Evolutionary conservation across 2,797 vertebrate species (phyloP), one percentile per base, ranked within the genome.

Genomic region (Xiphophorus birchmanni): DNA sequence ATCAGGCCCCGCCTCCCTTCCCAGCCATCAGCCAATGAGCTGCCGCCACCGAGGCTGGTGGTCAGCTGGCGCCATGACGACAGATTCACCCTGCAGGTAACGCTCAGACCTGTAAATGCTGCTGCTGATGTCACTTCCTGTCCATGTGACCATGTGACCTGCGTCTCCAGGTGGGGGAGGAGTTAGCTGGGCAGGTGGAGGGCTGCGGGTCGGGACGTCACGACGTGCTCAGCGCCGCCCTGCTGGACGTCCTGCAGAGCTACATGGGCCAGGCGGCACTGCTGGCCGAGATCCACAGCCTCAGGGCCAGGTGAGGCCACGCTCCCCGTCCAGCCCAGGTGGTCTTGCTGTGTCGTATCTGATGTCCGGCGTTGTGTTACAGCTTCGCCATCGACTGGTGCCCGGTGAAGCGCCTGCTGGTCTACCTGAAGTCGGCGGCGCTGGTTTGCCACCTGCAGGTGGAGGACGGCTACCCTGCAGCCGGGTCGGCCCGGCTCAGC

Each of bases 311-410:
- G 96, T 96, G 85, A 89, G 35, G 5, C 18, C 69, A 50, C 29
- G 42, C 8, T 52, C 21, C 23, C 44, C 11, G 11, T 45, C 2
- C 2, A 12, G 45, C 12, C 47, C 47, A 18, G 5, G 15, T 48
- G 5, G 47, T 48, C 47, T 17, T 18, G 47, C 47, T 48, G 47
- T 48, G 47, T 18, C 1, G 15, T 48, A 48, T 48, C 48, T 50
- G 17, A 50, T 48, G 48, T 48, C 17, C 5, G 17, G 47, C 5
- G 17, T 18, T 60, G 15, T 44, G 23, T 23, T 74, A 42, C 80
- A 96, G 96, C 47, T 96, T 95, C 18, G 94, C 96, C 26, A 95
- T 96, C 10, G 96, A 96, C 90, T 96, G 96, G 96, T 82, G 85
- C 48, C 94, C 95, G 0, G 81, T 91, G 11, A 90, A 92, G 89